phyloP scores from a whole-genome alignment of 2,113 vertebrate genomes.

The Cyphomyrus plagiostoma region DNA sequence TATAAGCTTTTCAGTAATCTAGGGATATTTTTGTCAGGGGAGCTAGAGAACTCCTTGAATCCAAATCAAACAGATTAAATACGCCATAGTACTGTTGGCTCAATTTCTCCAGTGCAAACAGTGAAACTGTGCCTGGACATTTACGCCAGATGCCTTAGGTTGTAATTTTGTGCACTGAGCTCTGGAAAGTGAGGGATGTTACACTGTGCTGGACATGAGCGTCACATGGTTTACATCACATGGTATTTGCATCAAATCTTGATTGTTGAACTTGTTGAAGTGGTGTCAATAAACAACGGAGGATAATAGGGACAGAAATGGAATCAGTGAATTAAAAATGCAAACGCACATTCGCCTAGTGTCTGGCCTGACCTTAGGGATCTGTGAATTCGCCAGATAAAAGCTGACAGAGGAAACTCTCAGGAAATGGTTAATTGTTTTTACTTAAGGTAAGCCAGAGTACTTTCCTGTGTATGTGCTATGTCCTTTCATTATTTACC shows the following conservation, averaged over 20 bases:
- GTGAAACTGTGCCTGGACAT: slow-evolving; percentile 15
- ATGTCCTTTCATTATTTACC: neutral
- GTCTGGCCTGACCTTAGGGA: neutral
- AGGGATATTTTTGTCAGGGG: slow-evolving; percentile 10
- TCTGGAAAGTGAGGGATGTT: neutral
- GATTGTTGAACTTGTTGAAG: neutral
- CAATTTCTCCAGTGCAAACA: slow-evolving; percentile 32
- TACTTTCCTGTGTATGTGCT: neutral
- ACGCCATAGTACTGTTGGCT: slow-evolving; percentile 20
- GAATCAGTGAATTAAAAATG: neutral
- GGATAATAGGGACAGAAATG: neutral
- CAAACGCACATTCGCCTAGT: neutral
- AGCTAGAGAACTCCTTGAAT: slow-evolving; percentile 19
- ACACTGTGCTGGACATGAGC: neutral
- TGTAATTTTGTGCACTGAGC: neutral
- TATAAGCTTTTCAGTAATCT: neutral
- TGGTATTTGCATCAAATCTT: neutral
- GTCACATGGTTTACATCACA: neutral
- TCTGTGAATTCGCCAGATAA: neutral
- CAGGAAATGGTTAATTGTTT: neutral
- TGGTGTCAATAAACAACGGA: neutral
- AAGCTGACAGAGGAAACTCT: neutral
- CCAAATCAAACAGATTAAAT: slow-evolving; percentile 39
- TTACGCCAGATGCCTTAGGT: neutral
- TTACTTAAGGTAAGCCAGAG: neutral